Conservation (phyloP, 2,797 vertebrate species). For the Aldrovandia affinis region DNA sequence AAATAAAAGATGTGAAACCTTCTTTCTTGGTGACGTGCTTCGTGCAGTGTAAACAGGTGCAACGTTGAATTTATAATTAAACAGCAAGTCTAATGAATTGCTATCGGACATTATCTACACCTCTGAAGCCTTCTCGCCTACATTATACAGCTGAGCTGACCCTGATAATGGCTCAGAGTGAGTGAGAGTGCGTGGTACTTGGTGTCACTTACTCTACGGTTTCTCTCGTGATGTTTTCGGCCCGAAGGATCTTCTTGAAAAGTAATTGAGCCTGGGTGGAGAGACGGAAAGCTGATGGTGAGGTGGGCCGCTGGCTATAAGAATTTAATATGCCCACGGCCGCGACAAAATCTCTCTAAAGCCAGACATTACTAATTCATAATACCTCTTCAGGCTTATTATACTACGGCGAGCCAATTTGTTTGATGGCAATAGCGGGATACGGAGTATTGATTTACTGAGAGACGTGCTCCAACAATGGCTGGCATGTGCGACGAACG, state of each 20-base stretch:
- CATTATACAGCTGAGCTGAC: not conserved
- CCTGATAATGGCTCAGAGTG: not conserved
- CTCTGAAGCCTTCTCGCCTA: not conserved
- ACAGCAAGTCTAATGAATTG: not conserved
- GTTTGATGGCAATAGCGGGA: conserved; percentile 72
- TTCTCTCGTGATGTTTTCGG: conserved; percentile 64
- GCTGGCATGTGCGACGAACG: not conserved
- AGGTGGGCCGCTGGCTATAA: conserved; percentile 58
- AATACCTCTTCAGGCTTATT: conserved; percentile 66
- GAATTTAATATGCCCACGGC: conserved; percentile 60
- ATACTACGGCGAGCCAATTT: conserved; percentile 78
- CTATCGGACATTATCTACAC: not conserved
- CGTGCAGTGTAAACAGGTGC: not conserved
- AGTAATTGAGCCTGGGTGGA: conserved; percentile 73
- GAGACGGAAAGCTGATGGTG: conserved; percentile 14
- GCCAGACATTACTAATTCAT: conserved; percentile 75
- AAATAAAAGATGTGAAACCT: not conserved
- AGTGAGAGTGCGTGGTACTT: not conserved
- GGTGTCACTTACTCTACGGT: conserved; percentile 64
- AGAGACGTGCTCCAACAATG: conserved; percentile 69
- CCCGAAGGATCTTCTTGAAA: conserved; percentile 65
- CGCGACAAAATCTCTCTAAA: conserved; percentile 73
- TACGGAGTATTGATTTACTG: conserved; percentile 73
- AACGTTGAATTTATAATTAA: not conserved
- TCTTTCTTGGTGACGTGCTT: not conserved